Conservation (phyloP, 1,140 invertebrate species). For the Thaumetopoea pityocampa region DNA sequence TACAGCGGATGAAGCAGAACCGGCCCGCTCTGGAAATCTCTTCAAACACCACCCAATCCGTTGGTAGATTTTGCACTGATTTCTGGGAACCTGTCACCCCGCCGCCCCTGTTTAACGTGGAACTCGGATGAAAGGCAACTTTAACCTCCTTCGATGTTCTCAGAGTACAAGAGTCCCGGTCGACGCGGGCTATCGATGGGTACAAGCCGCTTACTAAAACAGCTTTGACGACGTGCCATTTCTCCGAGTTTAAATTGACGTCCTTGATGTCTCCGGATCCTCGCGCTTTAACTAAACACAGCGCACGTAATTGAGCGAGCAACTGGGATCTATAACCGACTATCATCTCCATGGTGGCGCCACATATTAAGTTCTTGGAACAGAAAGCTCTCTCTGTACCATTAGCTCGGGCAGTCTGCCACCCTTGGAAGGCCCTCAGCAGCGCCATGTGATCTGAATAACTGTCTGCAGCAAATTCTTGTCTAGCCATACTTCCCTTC, state of each 20-base stretch:
- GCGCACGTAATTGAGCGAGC: slow-evolving; percentile 89
- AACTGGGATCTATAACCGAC: slow-evolving; percentile 85
- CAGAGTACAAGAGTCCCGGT: slow-evolving; percentile 57
- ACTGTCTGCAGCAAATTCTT: slow-evolving; percentile 84
- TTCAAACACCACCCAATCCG: slow-evolving; percentile 91
- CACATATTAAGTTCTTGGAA: slow-evolving; percentile 86
- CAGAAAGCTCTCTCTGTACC: slow-evolving; percentile 86
- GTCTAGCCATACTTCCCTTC: slow-evolving; percentile 78
- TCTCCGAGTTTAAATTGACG: slow-evolving; percentile 90
- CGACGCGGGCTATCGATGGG: slow-evolving; percentile 87
- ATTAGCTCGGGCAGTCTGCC: slow-evolving; percentile 81
- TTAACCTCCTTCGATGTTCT: slow-evolving; percentile 82
- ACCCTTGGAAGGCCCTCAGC: slow-evolving; percentile 90
- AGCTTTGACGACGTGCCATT: slow-evolving; percentile 95
- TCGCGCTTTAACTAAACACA: slow-evolving; percentile 87
- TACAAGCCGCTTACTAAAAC: slow-evolving; percentile 91
- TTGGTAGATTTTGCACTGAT: slow-evolving; percentile 81
- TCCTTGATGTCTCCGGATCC: slow-evolving; percentile 86
- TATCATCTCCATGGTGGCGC: slow-evolving; percentile 92
- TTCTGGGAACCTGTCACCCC: slow-evolving; percentile 46
- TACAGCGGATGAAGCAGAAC: slow-evolving; percentile 82
- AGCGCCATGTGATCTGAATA: slow-evolving; percentile 95
- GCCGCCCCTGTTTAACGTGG: slow-evolving; percentile 78
- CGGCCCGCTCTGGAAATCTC: slow-evolving; percentile 84
- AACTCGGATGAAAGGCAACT: slow-evolving; percentile 85